Evolutionary conservation across 2,113 vertebrate genomes (phyloP), one percentile per base, ranked within the genome.

Genomic region (Sinocyclocheilus anophthalmus): DNA sequence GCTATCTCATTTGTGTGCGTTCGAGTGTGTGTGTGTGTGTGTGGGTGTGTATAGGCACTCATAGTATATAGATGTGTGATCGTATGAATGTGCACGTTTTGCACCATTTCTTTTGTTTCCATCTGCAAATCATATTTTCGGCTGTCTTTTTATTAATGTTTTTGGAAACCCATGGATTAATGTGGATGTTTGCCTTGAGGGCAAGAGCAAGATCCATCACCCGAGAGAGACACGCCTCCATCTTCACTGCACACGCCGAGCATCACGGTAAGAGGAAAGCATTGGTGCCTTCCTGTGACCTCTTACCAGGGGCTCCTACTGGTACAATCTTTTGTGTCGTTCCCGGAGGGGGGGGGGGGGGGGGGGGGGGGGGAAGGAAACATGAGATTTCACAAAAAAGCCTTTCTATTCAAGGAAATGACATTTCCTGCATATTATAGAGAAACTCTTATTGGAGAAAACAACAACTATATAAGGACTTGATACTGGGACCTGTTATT

Each of bases 231-330:
- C 87, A 86, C 65, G 26, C 81, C 79, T 84, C 57, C 69, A 75
- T 55, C 45, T 76, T 42, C 57, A 55, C 55, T 87, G 6, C 63
- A 45, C 9, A 24, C 81, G 53, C 53, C 50, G 75, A 65, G 61
- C 26, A 39, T 26, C 45, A 84, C 91, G 94, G 94, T 93, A 93
- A 88, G 93, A 94, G 92, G 92, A 94, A 30, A 93, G 94, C 93
- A 95, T 92, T 90, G 94, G 95, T 97, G 96, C 95, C 95, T 97
- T 97, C 94, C 92, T 94, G 93, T 96, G 91, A 91, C 91, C 92
- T 94, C 90, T 92, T 93, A 83, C 91, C 91, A 90, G 86, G 90
- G 91, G 91, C 90, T 91, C 26, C 11, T 85, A 90, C 70, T 18
- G 88, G 92, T 76, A 61, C 30, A 73, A 84, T 88, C 85, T 89